These are phyloP conservation scores for Ditula angustiorana DNA, from an alignment of 2,888 invertebrate genomes.

Conservation along the genomic window DNA sequence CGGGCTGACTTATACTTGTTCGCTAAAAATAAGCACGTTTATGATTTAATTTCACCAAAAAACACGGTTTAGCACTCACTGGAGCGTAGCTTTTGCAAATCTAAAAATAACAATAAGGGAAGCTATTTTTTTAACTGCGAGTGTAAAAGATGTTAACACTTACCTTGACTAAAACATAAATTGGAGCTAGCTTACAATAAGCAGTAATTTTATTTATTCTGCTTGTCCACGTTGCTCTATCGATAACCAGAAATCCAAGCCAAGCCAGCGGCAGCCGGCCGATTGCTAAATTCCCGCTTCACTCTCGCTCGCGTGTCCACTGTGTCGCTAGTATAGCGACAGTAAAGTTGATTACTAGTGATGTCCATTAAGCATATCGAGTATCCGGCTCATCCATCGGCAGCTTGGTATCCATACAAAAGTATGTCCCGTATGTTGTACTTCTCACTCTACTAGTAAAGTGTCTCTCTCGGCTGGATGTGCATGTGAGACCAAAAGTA, in stretches of 20 bases:
- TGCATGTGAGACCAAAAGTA: too few species aligned
- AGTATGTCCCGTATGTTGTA: too few species aligned
- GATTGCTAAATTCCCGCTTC: constrained; percentile 38
- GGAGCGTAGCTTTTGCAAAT: constrained; percentile 19
- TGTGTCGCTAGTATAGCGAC: background rate
- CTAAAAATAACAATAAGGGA: constrained; percentile 26
- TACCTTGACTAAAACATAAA: constrained; percentile 30
- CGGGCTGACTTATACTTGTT: constrained; percentile 9
- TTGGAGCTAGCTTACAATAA: constrained; percentile 6
- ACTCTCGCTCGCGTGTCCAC: constrained; percentile 22
- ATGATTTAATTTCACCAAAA: constrained; percentile 18
- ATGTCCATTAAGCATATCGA: constrained; percentile 20
- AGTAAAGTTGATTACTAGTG: constrained; percentile 38
- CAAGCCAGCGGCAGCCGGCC: constrained; percentile 34
- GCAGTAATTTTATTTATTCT: background rate
- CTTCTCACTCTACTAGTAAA: too few species aligned
- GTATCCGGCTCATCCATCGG: too few species aligned
- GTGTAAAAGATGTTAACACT: constrained; percentile 9
- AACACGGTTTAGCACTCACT: constrained; percentile 18
- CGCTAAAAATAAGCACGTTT: constrained; percentile 13
- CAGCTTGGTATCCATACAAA: too few species aligned
- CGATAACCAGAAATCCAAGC: constrained; percentile 20
- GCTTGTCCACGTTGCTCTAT: constrained; percentile 27
- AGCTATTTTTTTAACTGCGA: background rate
- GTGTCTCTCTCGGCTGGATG: too few species aligned